Percentiles rank a stretch among this genome's conserved stretches.
These are phyloP conservation scores for Anguilla obscura DNA, from an alignment of 2,797 vertebrate species.

Conservation along the genomic window DNA sequence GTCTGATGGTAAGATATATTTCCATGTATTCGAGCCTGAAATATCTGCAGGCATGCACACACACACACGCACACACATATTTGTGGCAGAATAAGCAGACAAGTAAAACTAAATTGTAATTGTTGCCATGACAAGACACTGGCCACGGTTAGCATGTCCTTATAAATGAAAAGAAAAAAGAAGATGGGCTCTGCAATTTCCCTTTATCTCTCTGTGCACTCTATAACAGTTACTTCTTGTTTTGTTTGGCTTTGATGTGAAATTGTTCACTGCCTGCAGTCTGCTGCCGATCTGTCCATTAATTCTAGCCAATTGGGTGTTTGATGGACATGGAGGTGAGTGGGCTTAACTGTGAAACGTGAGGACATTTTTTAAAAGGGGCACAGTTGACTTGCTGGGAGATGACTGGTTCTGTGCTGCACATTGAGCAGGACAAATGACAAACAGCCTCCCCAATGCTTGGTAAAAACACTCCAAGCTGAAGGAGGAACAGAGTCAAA, in stretches of 20 bases:
- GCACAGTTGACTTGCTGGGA: neutral
- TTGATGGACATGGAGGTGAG: neutral
- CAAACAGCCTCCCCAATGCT: neutral
- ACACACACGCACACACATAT: too few species aligned
- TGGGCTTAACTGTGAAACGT: neutral
- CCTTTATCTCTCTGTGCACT: neutral
- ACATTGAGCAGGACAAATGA: neutral
- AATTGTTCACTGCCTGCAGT: neutral
- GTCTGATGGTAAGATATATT: neutral
- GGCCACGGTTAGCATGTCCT: neutral
- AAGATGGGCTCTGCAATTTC: neutral
- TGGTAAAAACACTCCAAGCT: too few species aligned
- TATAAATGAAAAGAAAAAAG: neutral
- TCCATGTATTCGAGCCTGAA: too few species aligned
- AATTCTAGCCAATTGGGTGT: neutral
- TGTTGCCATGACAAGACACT: neutral
- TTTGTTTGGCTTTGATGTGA: conserved; percentile 5
- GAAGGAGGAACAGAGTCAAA: too few species aligned
- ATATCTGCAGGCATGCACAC: too few species aligned
- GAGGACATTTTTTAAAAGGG: neutral
- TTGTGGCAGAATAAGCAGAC: too few species aligned
- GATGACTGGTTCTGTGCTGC: neutral
- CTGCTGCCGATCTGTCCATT: neutral
- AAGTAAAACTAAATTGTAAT: too few species aligned
- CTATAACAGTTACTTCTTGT: neutral